Evolutionary conservation across 2,797 vertebrate genomes (phyloP), one percentile per base, ranked within the genome.

Genomic region (Trichosurus vulpecula): DNA sequence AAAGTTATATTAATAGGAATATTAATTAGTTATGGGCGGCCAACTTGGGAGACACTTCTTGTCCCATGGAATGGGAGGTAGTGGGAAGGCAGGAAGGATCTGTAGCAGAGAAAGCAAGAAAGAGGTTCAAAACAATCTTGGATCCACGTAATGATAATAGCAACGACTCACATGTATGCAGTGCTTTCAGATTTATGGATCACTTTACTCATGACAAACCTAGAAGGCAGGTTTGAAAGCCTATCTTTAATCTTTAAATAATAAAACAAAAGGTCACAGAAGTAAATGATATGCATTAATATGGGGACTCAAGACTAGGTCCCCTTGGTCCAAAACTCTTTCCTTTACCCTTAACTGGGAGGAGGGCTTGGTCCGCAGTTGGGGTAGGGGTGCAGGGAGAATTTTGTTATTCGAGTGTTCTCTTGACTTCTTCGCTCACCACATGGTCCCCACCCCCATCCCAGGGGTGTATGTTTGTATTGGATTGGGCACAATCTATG

Each of bases 21-120:
- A 41, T 0, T 12, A 2, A 35, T 0, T 0, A 10, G 55, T 0
- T 0, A 10, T 16, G 0, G 56, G 52, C 6, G 87, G 1, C 41
- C 55, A 92, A 53, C 4, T 29, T 29, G 10, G 29, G 27, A 93
- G 90, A 90, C 9, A 30, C 0, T 54, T 8, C 47, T 93, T 52
- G 30, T 35, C 55, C 57, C 2, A 0, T 47, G 25, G 11, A 11
- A 25, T 6, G 27, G 58, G 41, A 87, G 94, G 47, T 0, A 0
- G n/a, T 0, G 16, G 0, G 19, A 0, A 25, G 30, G 9, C 0
- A 41, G 19, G 13, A 51, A 0, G 1, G 41, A 41, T 31, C 91
- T 3, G 52, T 1, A 2, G 54, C 54, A 4, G 57, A 54, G 51
- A 6, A 1, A 0, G 12, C 27, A 61, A 61, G 91, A 29, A 13